These are phyloP conservation scores for Cosmorhoe ocellata DNA, from an alignment of 2,888 invertebrate species.

Conservation along the genomic window DNA sequence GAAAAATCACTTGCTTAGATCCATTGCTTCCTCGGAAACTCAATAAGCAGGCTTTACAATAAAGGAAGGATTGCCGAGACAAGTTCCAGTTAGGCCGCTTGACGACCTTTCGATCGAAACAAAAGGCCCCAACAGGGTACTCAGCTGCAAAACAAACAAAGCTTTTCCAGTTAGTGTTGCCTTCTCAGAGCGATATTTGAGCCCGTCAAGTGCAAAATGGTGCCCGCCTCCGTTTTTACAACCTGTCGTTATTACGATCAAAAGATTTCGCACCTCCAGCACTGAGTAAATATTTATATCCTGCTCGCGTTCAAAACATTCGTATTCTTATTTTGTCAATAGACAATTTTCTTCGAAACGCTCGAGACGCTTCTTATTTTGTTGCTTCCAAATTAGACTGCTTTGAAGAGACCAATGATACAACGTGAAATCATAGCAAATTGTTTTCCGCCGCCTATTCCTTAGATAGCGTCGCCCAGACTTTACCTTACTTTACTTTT, in stretches of 20 bases:
- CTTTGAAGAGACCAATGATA: too few species aligned
- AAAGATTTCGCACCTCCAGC: conserved; percentile 9
- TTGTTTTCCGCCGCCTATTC: too few species aligned
- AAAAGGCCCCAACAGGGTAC: conserved; percentile 23
- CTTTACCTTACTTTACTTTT: too few species aligned
- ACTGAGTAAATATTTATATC: background rate
- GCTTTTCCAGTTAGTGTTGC: conserved; percentile 18
- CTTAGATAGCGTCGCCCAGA: too few species aligned
- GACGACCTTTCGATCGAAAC: conserved; percentile 19
- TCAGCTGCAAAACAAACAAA: conserved; percentile 31
- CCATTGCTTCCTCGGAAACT: background rate
- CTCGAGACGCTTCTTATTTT: too few species aligned
- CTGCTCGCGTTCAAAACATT: too few species aligned
- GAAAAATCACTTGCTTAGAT: too few species aligned
- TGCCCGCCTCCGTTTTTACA: conserved; percentile 16
- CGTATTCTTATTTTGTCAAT: too few species aligned
- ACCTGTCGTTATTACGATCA: conserved; percentile 20
- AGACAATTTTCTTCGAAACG: too few species aligned
- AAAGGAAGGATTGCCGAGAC: conserved; percentile 25
- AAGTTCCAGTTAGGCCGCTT: conserved; percentile 12
- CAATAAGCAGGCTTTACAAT: background rate
- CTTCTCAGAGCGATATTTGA: conserved; percentile 19
- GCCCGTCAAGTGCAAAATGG: conserved; percentile 28
- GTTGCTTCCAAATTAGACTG: too few species aligned
- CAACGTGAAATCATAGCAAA: too few species aligned